Conservation (phyloP, 2,797 vertebrate genomes). For the Micropoecilia bifurca region DNA sequence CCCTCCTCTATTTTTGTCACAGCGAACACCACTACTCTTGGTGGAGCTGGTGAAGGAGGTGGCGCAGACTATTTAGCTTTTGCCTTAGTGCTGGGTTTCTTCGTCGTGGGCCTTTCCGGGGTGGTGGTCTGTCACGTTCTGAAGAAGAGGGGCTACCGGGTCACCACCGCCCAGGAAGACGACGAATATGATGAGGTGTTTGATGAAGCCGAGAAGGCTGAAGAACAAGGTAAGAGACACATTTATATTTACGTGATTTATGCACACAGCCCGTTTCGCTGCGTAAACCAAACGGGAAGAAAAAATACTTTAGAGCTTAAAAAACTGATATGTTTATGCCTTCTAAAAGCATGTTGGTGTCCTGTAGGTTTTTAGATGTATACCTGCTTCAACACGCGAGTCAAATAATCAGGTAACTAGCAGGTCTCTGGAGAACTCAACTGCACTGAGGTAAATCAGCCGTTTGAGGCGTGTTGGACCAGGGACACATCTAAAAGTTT, state of each 20-base stretch:
- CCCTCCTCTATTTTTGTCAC: slow-evolving; percentile 23
- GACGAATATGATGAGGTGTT: slow-evolving; percentile 46
- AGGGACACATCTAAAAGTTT: too few species aligned
- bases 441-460: too few species aligned
- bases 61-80: slow-evolving; percentile 84
- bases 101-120: slow-evolving; percentile 92
- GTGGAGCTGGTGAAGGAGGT: fast-evolving
- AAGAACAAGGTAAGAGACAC: slow-evolving; percentile 66
- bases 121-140: slow-evolving; percentile 94
- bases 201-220: slow-evolving; percentile 33
- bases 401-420: too few species aligned
- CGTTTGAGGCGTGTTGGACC: too few species aligned
- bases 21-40: not conserved
- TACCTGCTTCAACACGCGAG: too few species aligned
- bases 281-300: not conserved
- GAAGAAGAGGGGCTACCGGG: slow-evolving; percentile 95
- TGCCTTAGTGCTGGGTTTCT: slow-evolving; percentile 89
- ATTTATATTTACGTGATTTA: not conserved
- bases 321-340: not conserved
- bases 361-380: too few species aligned
- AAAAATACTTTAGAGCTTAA: not conserved
- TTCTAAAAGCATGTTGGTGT: not conserved
- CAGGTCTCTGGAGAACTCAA: too few species aligned
- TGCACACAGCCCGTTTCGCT: not conserved
- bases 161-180: slow-evolving; percentile 86